phyloP scores from a whole-genome alignment of 1,140 invertebrate genomes.

The Caenorhabditis briggsae region DNA sequence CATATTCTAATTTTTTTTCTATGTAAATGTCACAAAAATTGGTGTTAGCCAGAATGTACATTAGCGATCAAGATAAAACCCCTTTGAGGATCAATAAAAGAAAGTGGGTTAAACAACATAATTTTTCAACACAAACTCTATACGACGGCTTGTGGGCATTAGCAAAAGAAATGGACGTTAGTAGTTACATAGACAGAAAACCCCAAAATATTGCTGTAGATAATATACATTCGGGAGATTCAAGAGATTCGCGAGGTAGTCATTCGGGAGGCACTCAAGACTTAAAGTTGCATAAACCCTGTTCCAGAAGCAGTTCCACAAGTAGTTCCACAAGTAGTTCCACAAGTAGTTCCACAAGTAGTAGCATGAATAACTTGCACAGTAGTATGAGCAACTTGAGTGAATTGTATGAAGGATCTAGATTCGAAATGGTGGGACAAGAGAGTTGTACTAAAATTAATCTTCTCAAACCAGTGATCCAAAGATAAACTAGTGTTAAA shows the following conservation, averaged over 20 bases:
- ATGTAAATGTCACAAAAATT: neutral
- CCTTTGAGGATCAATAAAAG: neutral
- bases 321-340: too few species aligned
- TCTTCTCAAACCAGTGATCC: too few species aligned
- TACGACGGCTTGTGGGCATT: slow-evolving; percentile 1
- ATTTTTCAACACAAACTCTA: slow-evolving; percentile 42
- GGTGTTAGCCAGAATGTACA: too few species aligned
- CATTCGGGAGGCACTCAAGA: neutral
- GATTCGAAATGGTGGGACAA: too few species aligned
- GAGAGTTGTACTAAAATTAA: too few species aligned
- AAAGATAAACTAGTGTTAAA: too few species aligned
- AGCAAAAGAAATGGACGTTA: slow-evolving; percentile 40
- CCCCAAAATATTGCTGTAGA: neutral
- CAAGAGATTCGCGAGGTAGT: too few species aligned
- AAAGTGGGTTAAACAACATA: slow-evolving; percentile 28
- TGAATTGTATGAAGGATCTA: too few species aligned
- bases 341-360: too few species aligned
- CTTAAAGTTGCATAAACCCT: neutral
- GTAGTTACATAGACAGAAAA: slow-evolving; percentile 2
- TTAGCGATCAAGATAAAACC: slow-evolving; percentile 13
- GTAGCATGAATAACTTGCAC: too few species aligned
- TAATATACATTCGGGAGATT: slow-evolving; percentile 7
- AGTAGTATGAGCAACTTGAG: neutral
- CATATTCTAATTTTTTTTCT: slow-evolving; percentile 25
- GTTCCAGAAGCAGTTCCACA: too few species aligned